Evolutionary conservation across 2,797 vertebrate genomes (phyloP), one percentile per base, ranked within the genome.

Genomic region (Pipistrellus pipistrellus): DNA sequence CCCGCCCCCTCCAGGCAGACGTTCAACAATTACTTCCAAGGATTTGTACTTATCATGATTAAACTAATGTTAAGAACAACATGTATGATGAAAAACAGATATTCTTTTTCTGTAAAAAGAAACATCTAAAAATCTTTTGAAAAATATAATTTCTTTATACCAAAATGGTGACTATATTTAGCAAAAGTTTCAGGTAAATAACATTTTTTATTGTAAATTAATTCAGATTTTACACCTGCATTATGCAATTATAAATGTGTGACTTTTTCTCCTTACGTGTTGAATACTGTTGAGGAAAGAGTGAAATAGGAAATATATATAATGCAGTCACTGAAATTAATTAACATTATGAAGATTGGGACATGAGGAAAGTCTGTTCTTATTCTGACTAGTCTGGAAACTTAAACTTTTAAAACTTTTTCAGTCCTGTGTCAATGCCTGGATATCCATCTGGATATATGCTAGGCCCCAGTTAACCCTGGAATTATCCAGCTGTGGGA

Each of bases 1-100:
- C 21, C 3, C 59, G 57, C 46, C 41, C 41, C 21, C 3, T 55
- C 57, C 46, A 76, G 76, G 62, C 69, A 85, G 64, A 95, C 82
- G 27, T 66, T 95, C 73, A 82, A 75, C 44, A 89, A 18, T 38
- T n/a, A 57, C 35, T 81, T 92, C 44, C 80, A 94, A 11, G 30
- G 93, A 82, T 87, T 90, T 93, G 59, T 80, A 32, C 66, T 91
- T 93, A 72, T 8, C 20, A 76, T 35, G 68, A 91, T 84, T 95
- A 89, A 95, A 81, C 59, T 85, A 75, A 88, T 17, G 62, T 59
- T 44, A 90, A 91, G 41, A 92, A 73, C 11, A 94, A 46, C 27
- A 80, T 90, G 93, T 85, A 75, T 32, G 1, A 86, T 78, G 53
- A 6, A 59, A 90, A 92, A 75, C 14, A 85, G 13, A 32, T 78